phyloP scores from a whole-genome alignment of 2,888 invertebrate species.

The Papilio elwesi region DNA sequence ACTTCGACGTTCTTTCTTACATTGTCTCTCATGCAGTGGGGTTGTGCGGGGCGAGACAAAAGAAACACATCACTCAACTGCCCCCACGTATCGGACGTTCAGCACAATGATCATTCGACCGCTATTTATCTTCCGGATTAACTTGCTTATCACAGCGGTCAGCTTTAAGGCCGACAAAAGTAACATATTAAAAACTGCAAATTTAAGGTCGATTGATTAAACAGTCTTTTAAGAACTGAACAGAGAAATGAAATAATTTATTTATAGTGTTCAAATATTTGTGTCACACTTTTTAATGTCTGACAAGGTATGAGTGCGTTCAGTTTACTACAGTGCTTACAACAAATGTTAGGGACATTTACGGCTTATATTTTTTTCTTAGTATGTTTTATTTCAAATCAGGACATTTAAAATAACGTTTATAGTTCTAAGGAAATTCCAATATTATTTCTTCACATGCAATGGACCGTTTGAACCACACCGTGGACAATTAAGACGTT shows the following conservation, averaged over 20 bases:
- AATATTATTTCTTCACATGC: constrained; percentile 6
- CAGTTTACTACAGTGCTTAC: too few relatives aligned
- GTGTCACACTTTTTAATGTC: too few relatives aligned
- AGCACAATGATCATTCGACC: constrained; percentile 67
- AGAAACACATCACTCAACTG: constrained; percentile 81
- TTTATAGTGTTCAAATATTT: too few relatives aligned
- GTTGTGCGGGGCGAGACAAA: constrained; percentile 71
- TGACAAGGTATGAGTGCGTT: too few relatives aligned
- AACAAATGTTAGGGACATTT: too few relatives aligned
- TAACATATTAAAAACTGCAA: constrained; percentile 23
- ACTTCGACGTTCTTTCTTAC: constrained; percentile 66
- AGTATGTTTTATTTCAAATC: neutral
- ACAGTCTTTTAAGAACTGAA: too few relatives aligned
- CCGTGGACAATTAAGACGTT: constrained; percentile 74
- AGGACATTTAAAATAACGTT: neutral
- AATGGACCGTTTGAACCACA: constrained; percentile 53
- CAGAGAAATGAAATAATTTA: too few relatives aligned
- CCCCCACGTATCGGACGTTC: constrained; percentile 60
- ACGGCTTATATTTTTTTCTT: too few relatives aligned
- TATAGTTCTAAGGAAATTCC: neutral
- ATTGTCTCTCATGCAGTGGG: constrained; percentile 63
- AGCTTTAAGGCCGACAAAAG: constrained; percentile 32
- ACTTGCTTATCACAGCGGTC: constrained; percentile 75
- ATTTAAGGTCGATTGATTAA: neutral
- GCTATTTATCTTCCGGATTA: constrained; percentile 81